Conservation (phyloP, 2,797 vertebrate species). For the Antrozous pallidus region DNA sequence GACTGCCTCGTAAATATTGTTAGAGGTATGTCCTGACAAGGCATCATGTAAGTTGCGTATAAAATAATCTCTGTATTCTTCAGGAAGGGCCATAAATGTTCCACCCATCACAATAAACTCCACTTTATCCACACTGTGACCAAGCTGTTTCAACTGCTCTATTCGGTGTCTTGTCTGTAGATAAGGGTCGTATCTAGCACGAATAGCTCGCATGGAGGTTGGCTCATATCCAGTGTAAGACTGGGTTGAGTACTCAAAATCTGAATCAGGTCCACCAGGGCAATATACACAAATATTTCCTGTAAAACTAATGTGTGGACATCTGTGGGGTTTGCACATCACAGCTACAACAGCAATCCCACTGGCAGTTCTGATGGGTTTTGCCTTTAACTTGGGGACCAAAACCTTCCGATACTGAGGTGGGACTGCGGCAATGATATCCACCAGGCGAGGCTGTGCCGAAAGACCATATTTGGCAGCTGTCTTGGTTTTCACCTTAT, state of each 20-base stretch:
- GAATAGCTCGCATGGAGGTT: too few relatives aligned
- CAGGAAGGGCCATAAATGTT: conserved; percentile 95
- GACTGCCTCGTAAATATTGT: conserved; percentile 91
- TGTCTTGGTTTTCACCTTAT: conserved; percentile 94
- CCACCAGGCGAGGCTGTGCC: conserved; percentile 92
- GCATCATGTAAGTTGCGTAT: conserved; percentile 96
- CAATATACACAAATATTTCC: too few relatives aligned
- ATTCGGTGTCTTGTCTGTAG: too few relatives aligned
- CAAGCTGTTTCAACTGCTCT: conserved; percentile 97
- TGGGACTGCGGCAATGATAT: conserved; percentile 96
- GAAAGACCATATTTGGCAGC: conserved; percentile 93
- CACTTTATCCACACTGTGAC: conserved; percentile 98
- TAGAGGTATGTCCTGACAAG: conserved; percentile 95
- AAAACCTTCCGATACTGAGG: conserved; percentile 90
- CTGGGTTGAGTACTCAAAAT: too few relatives aligned
- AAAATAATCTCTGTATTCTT: conserved; percentile 96
- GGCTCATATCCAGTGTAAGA: too few relatives aligned
- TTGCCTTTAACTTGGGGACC: conserved; percentile 96
- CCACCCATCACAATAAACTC: conserved; percentile 99
- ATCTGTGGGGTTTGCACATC: too few relatives aligned
- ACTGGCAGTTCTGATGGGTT: conserved; percentile 95
- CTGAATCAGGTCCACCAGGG: too few relatives aligned
- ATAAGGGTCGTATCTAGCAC: too few relatives aligned
- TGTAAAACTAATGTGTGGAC: too few relatives aligned
- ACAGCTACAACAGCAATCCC: too few relatives aligned